Conservation (phyloP, 2,113 vertebrate species). For the Globicephala melas region DNA sequence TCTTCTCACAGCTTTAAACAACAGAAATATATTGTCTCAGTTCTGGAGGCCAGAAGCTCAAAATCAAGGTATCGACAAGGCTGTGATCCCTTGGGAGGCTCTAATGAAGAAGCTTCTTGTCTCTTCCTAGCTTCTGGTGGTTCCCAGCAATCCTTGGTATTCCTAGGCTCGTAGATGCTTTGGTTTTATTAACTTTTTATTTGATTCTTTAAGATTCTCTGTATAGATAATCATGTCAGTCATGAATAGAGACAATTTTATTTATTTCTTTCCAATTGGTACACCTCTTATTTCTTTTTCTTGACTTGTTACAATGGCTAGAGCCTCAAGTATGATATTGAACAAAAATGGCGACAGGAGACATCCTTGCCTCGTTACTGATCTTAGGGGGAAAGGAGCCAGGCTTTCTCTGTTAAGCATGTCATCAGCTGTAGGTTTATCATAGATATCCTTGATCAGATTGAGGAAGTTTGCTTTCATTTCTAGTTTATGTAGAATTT, state of each 20-base stretch:
- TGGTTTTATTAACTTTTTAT: neutral
- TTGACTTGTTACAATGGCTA: neutral
- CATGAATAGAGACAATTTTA: neutral
- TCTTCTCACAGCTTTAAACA: neutral
- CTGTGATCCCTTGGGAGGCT: neutral
- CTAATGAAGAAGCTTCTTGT: neutral
- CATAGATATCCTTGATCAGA: neutral
- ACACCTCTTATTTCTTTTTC: neutral
- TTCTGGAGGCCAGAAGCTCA: neutral
- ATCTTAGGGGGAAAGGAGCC: neutral
- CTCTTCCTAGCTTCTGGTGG: neutral
- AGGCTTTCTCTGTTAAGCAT: neutral
- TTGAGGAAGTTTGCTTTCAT: neutral
- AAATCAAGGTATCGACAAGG: neutral
- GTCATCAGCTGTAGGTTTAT: neutral
- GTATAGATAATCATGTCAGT: no score
- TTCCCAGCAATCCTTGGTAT: neutral
- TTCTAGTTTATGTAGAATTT: neutral
- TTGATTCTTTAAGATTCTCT: neutral
- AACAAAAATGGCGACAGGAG: neutral
- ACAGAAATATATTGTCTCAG: neutral
- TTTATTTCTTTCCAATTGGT: neutral
- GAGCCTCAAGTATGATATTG: neutral
- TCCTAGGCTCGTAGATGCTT: no score
- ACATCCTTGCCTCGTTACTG: neutral